Conservation (phyloP, 2,113 vertebrate genomes). For the Zapornia atra region DNA sequence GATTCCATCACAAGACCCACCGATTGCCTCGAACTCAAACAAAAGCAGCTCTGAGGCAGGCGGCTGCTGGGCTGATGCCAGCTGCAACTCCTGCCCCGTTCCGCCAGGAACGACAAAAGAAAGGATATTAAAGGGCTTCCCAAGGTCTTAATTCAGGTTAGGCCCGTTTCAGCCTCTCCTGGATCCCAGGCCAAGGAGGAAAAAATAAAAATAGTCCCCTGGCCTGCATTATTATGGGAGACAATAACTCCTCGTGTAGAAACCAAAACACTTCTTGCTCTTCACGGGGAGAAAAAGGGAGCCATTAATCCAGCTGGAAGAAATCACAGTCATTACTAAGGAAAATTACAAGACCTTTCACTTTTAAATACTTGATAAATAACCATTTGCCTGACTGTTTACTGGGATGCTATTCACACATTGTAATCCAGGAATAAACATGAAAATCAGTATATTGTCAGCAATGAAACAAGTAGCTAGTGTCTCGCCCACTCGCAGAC, state of each 20-base stretch:
- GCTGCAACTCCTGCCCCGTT: background rate
- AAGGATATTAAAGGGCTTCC: background rate
- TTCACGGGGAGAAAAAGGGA: background rate
- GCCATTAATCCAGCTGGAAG: slow-evolving; percentile 47
- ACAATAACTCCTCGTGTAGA: slow-evolving; percentile 30
- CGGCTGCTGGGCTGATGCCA: background rate
- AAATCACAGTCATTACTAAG: slow-evolving; percentile 65
- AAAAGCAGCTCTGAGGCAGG: slow-evolving; percentile 11
- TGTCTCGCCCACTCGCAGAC: background rate
- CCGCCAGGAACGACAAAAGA: background rate
- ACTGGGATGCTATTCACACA: slow-evolving; percentile 38
- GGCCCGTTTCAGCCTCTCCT: background rate
- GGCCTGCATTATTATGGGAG: background rate
- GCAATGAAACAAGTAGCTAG: slow-evolving; percentile 46
- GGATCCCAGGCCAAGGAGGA: background rate
- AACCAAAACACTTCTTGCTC: slow-evolving; percentile 14
- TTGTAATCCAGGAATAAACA: slow-evolving; percentile 45
- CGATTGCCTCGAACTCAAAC: slow-evolving; percentile 20
- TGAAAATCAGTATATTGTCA: slow-evolving; percentile 48
- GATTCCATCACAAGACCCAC: background rate
- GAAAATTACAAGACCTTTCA: slow-evolving; percentile 64
- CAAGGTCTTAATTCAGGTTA: slow-evolving; percentile 9
- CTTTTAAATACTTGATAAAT: slow-evolving; percentile 60
- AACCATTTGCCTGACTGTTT: slow-evolving; percentile 45
- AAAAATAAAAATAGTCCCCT: background rate